These are phyloP conservation scores for Chironomus striatipennis DNA, from an alignment of 1,140 invertebrate species.

Conservation along the genomic window DNA sequence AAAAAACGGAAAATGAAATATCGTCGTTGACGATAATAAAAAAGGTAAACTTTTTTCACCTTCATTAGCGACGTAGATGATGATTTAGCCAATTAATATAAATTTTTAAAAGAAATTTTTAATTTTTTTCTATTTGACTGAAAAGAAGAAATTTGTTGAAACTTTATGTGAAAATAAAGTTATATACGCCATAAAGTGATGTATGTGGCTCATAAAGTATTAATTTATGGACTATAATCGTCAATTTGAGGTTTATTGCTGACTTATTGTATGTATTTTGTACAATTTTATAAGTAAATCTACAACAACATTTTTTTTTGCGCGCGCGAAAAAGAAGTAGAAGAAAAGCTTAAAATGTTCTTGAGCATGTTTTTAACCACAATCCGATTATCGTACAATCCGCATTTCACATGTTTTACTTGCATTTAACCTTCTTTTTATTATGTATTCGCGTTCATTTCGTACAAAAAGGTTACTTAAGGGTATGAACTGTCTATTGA, in stretches of 20 bases:
- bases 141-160: not conserved
- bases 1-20: too few species aligned
- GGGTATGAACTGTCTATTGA: too few species aligned
- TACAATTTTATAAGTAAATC: not conserved
- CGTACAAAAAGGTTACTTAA: too few species aligned
- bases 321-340: not conserved
- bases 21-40: too few species aligned
- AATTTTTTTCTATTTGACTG: too few species aligned
- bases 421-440: not conserved
- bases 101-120: slow-evolving; percentile 4
- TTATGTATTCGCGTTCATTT: not conserved
- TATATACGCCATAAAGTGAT: not conserved
- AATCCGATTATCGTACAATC: slow-evolving; percentile 13
- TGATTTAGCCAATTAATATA: slow-evolving; percentile 1
- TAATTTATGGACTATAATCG: slow-evolving; percentile 7
- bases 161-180: not conserved
- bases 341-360: not conserved
- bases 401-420: slow-evolving; percentile 4
- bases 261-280: not conserved
- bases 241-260: slow-evolving; percentile 13
- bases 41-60: too few species aligned
- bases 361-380: slow-evolving; percentile 1
- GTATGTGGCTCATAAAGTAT: not conserved
- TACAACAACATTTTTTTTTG: not conserved
- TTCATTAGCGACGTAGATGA: slow-evolving; percentile 5